Percentiles rank a stretch among this genome's conserved stretches.
phyloP scores from a whole-genome alignment of 1,140 invertebrate genomes.

The Caenorhabditis remanei region DNA sequence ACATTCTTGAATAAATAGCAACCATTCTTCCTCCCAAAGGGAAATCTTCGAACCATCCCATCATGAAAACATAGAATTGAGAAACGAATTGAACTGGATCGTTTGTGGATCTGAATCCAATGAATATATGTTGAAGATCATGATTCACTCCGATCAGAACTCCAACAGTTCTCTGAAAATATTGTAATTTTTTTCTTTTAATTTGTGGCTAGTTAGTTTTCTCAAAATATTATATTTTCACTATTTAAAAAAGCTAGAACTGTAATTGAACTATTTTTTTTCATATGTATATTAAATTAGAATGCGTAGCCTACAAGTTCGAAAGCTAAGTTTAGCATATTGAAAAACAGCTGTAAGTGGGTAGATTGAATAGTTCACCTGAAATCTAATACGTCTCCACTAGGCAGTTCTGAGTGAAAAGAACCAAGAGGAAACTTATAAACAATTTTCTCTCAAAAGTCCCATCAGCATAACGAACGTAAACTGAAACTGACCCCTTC shows the following conservation, averaged over 20 bases:
- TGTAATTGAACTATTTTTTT: no score
- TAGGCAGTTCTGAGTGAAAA: no score
- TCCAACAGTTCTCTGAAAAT: conserved; percentile 35
- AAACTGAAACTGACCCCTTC: conserved; percentile 6
- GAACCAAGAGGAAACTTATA: no score
- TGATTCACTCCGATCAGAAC: conserved; percentile 37
- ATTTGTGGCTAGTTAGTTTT: not conserved
- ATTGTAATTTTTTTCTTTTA: not conserved
- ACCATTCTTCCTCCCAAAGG: conserved; percentile 26
- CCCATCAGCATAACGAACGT: not conserved
- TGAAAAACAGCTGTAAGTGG: no score
- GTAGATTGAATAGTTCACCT: no score
- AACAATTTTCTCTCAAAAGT: no score
- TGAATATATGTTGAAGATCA: conserved; percentile 16
- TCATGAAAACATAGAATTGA: conserved; percentile 37
- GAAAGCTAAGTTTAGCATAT: no score
- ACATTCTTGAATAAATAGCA: conserved; percentile 33
- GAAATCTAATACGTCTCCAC: no score
- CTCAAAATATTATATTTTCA: no score
- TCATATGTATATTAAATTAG: no score
- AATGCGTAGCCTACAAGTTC: no score
- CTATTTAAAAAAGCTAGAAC: no score
- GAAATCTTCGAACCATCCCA: conserved; percentile 42
- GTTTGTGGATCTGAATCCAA: conserved; percentile 48
- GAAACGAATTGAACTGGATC: conserved; percentile 44